Percentiles rank a stretch among this genome's conserved stretches.
These are phyloP conservation scores for Riparia riparia DNA, from an alignment of 2,113 vertebrate species.

Conservation along the genomic window DNA sequence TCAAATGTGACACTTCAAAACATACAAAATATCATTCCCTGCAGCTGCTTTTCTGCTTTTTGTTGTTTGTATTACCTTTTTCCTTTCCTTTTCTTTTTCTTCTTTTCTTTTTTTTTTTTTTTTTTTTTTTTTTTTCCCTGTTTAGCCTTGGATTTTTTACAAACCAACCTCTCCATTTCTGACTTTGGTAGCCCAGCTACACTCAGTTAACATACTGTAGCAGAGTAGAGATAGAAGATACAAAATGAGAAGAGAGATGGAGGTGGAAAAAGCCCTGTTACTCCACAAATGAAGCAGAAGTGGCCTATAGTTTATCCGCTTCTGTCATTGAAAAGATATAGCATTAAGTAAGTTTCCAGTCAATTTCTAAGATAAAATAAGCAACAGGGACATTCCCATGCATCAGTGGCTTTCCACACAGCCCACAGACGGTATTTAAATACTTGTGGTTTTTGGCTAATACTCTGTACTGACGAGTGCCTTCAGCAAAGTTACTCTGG, in stretches of 20 bases:
- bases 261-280: neutral
- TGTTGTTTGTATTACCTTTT: neutral
- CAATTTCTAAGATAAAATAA: neutral
- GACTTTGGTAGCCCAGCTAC: neutral
- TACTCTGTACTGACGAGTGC: neutral
- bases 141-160: neutral
- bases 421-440: neutral
- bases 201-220: neutral
- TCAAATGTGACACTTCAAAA: neutral
- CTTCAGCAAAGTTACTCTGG: constrained; percentile 59
- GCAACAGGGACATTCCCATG: neutral
- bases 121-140: neutral
- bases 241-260: neutral
- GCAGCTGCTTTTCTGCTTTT: neutral
- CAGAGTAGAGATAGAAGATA: neutral
- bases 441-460: neutral
- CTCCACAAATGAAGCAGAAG: neutral
- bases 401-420: neutral
- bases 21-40: accelerated
- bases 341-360: neutral
- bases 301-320: neutral
- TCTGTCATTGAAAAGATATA: neutral
- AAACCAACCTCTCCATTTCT: neutral
- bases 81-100: too few relatives aligned
- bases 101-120: neutral